Percentiles rank a stretch among this genome's conserved stretches.
These are phyloP conservation scores for Coregonus sp. DNA, from an alignment of 2,797 vertebrate genomes.

Conservation along the genomic window DNA sequence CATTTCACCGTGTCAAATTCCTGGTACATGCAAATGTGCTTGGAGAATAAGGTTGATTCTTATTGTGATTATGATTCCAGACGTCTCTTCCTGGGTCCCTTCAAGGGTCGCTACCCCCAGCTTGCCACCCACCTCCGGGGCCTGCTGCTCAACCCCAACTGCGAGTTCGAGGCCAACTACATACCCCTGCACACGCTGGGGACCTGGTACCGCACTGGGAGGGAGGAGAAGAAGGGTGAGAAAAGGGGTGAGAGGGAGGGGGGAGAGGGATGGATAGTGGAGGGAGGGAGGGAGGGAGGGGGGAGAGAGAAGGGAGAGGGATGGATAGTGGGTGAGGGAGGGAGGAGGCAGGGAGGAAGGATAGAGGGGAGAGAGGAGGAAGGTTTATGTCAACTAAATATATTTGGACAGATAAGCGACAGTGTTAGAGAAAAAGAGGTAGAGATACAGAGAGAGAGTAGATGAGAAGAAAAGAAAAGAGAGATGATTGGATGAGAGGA, in stretches of 20 bases:
- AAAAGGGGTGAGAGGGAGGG: neutral
- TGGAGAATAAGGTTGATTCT: too few relatives aligned
- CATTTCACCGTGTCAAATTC: neutral
- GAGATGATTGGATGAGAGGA: too few relatives aligned
- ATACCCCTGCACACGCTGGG: conserved; percentile 84
- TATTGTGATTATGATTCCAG: conserved; percentile 35
- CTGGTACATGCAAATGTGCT: too few relatives aligned
- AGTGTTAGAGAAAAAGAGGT: neutral
- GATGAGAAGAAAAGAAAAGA: too few relatives aligned
- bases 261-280: neutral
- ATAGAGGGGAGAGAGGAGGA: neutral
- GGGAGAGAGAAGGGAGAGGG: conserved; percentile 15
- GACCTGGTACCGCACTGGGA: conserved; percentile 72
- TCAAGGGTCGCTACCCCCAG: conserved; percentile 78
- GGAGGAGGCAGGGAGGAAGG: neutral
- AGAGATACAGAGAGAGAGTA: too few relatives aligned
- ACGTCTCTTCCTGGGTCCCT: conserved; percentile 86
- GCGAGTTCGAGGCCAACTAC: conserved; percentile 90
- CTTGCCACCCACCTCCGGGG: conserved; percentile 74
- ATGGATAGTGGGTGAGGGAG: conserved; percentile 6
- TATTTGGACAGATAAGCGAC: too few relatives aligned
- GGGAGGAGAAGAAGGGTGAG: conserved; percentile 42
- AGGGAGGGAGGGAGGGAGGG: conserved; percentile 8
- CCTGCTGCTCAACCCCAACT: conserved; percentile 87
- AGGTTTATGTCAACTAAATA: too few relatives aligned